Evolutionary conservation across 1,140 invertebrate genomes (phyloP).

Genomic region (Nymphalis io): DNA sequence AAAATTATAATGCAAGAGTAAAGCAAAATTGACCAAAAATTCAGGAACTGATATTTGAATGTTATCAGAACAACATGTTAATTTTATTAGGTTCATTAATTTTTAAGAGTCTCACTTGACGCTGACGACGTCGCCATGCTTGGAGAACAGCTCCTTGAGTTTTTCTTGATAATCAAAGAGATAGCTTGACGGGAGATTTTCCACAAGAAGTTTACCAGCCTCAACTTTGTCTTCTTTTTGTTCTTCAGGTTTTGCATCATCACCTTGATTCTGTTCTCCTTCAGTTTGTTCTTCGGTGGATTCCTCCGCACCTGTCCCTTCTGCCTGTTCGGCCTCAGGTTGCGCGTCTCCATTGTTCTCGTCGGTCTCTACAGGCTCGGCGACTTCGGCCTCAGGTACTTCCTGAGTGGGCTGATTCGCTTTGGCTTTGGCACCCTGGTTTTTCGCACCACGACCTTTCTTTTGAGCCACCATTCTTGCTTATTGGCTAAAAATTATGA

Average conservation of each 20-base stretch:
- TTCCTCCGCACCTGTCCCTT: constrained; percentile 33
- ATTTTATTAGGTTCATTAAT: constrained; percentile 24
- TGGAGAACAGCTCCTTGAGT: constrained; percentile 75
- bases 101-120: constrained; percentile 67
- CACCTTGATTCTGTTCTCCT: constrained; percentile 40
- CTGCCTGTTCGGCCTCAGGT: constrained; percentile 43
- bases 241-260: constrained; percentile 53
- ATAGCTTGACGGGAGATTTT: constrained; percentile 74
- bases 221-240: constrained; percentile 71
- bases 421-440: constrained; percentile 60
- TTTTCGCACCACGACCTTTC: constrained; percentile 71
- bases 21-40: constrained; percentile 37
- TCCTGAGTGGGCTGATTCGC: constrained; percentile 50
- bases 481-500: constrained; percentile 31
- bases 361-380: constrained; percentile 55
- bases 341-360: constrained; percentile 68
- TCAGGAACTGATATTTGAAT: constrained; percentile 77
- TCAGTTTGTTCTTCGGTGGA: constrained; percentile 33
- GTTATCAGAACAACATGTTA: constrained; percentile 58
- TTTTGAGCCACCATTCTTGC: constrained; percentile 72
- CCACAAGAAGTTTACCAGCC: constrained; percentile 76
- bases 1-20: background rate
- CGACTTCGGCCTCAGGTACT: constrained; percentile 47
- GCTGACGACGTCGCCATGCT: constrained; percentile 69
- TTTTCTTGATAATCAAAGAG: constrained; percentile 77